Evolutionary conservation across 2,113 vertebrate genomes (phyloP).

Genomic region (Antigone vipio): DNA sequence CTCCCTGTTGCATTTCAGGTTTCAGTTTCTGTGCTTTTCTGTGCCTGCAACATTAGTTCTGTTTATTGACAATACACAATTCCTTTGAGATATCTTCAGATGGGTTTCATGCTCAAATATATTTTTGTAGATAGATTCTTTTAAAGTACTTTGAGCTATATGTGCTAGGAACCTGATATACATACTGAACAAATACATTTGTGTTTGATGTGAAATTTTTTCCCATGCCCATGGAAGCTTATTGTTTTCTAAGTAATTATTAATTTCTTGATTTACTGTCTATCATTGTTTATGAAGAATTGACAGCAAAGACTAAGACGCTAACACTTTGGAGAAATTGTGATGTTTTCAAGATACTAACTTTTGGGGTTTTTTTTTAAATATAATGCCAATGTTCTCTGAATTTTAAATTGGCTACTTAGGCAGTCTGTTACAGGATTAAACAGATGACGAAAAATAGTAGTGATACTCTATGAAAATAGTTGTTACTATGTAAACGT

Average conservation of each 20-base stretch:
- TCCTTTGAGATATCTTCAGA: neutral
- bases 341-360: neutral
- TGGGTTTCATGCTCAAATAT: neutral
- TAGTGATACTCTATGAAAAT: neutral
- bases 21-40: neutral
- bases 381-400: neutral
- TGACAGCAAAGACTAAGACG: neutral
- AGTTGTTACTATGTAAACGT: neutral
- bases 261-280: neutral
- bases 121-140: neutral
- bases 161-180: neutral
- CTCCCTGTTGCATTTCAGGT: neutral
- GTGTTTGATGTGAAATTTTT: constrained; percentile 1
- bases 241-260: neutral
- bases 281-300: neutral
- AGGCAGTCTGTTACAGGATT: neutral
- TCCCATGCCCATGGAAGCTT: neutral
- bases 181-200: neutral
- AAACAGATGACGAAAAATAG: neutral
- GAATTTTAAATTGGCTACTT: neutral
- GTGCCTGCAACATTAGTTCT: neutral
- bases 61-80: neutral
- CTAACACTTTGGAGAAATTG: neutral
- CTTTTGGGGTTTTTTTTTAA: neutral
- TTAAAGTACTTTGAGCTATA: neutral